These are phyloP conservation scores for Pardalotus punctatus DNA, from an alignment of 2,113 vertebrate genomes.

Conservation along the genomic window DNA sequence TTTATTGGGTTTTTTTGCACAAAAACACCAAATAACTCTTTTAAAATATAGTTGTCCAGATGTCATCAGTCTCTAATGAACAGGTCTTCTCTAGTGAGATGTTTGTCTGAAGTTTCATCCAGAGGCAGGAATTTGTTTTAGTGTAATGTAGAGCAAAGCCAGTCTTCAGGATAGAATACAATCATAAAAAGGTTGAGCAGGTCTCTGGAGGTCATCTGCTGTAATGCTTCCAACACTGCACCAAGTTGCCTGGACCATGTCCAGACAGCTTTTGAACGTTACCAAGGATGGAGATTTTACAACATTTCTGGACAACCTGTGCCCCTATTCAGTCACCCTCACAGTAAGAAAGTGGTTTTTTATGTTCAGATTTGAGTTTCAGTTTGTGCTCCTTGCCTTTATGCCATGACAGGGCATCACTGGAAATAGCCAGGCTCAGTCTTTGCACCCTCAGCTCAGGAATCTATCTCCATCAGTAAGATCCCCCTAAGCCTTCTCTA, in stretches of 20 bases:
- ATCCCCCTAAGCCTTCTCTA: neutral
- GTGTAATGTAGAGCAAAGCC: neutral
- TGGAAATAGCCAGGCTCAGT: neutral
- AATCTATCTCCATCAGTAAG: neutral
- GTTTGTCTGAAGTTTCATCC: neutral
- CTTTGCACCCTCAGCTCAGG: neutral
- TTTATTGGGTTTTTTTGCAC: neutral
- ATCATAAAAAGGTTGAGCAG: accelerated
- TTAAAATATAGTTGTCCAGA: neutral
- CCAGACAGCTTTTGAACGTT: neutral
- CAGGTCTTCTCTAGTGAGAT: neutral
- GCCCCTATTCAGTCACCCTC: neutral
- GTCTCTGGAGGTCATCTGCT: neutral
- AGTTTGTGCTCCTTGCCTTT: neutral
- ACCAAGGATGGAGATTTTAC: neutral
- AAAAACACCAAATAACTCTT: neutral
- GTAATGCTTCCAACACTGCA: accelerated
- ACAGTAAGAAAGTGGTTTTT: neutral
- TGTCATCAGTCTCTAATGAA: neutral
- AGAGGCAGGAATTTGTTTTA: neutral
- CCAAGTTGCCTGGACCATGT: accelerated
- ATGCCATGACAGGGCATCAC: neutral
- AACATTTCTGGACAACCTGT: neutral
- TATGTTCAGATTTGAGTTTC: neutral
- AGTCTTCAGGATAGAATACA: neutral